These are phyloP conservation scores for Drosophila gaucha DNA, from an alignment of 2,888 invertebrate genomes.

Conservation along the genomic window DNA sequence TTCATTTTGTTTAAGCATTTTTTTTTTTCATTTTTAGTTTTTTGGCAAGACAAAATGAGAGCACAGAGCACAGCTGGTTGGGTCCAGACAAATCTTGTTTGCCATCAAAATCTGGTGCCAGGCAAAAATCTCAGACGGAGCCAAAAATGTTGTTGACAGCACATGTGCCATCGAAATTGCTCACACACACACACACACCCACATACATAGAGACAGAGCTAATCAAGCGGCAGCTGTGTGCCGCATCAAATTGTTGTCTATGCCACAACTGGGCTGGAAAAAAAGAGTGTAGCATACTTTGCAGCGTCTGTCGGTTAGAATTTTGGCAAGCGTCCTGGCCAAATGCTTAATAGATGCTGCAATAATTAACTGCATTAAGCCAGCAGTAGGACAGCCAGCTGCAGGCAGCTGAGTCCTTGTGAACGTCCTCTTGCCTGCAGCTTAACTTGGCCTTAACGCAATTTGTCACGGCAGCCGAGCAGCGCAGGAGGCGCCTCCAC, in stretches of 20 bases:
- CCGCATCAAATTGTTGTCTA: conserved; percentile 40
- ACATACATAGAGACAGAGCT: conserved; percentile 37
- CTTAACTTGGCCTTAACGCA: conserved; percentile 75
- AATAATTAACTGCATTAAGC: conserved; percentile 74
- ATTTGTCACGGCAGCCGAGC: conserved; percentile 66
- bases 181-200: conserved; percentile 5
- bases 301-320: conserved; percentile 35
- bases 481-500: background rate
- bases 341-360: conserved; percentile 65
- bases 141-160: conserved; percentile 59
- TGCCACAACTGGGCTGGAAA: conserved; percentile 17
- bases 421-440: conserved; percentile 48
- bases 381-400: conserved; percentile 19
- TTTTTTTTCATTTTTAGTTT: conserved; percentile 5
- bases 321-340: conserved; percentile 23
- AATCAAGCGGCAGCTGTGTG: conserved; percentile 68
- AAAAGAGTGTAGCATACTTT: conserved; percentile 37
- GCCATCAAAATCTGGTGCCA: conserved; percentile 27
- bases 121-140: conserved; percentile 24
- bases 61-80: conserved; percentile 28
- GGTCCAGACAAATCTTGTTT: conserved; percentile 34
- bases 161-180: conserved; percentile 61
- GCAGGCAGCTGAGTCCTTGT: conserved; percentile 21
- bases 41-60: conserved; percentile 42
- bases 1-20: conserved; percentile 1